Percentiles rank a stretch among this genome's conserved stretches.
These are phyloP conservation scores for Meteorus cinctellus DNA, from an alignment of 2,888 invertebrate species.

Conservation along the genomic window DNA sequence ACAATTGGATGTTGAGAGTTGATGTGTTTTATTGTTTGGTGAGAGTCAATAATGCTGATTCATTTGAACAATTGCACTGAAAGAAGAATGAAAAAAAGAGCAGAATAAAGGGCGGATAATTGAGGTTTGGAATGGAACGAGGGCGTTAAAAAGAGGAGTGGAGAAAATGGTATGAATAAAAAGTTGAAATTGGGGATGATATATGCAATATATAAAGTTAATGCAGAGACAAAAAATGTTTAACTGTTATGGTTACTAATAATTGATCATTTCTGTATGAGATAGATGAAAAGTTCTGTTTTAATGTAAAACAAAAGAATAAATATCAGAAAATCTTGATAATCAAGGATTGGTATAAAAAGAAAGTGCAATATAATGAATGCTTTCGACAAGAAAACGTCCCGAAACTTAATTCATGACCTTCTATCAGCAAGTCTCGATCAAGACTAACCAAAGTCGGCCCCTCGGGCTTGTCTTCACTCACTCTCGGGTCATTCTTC, in stretches of 20 bases:
- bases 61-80: background rate
- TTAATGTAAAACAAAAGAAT: background rate
- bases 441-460: background rate
- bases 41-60: background rate
- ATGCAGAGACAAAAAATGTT: background rate
- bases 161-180: background rate
- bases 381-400: conserved; percentile 26
- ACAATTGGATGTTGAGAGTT: background rate
- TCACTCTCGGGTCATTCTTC: conserved; percentile 15
- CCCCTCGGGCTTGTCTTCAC: background rate
- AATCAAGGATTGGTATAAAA: conserved; percentile 15
- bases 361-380: conserved; percentile 31
- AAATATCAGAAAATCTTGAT: background rate
- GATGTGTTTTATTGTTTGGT: background rate
- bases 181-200: background rate
- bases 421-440: conserved; percentile 9
- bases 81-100: background rate
- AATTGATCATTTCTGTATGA: background rate
- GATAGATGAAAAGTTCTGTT: background rate
- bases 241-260: background rate
- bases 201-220: background rate
- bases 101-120: background rate
- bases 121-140: background rate
- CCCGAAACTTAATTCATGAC: conserved; percentile 19
- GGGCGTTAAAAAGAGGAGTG: background rate